Conservation (phyloP, 2,888 invertebrate species). For the Dryococelus australis region DNA sequence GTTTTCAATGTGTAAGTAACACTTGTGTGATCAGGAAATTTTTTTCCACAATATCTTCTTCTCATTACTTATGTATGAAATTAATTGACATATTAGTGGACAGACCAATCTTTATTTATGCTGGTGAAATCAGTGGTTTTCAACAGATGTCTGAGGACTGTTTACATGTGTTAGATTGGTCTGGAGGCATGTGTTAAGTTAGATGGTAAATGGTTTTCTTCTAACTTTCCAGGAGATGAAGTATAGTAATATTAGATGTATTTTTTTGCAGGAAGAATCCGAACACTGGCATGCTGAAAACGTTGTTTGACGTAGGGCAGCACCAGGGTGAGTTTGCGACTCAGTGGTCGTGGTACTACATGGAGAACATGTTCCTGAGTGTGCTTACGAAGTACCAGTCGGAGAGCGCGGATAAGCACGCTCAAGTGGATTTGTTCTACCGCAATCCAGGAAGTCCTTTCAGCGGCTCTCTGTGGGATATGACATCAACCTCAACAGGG, state of each 20-base stretch:
- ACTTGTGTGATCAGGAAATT: too few species aligned
- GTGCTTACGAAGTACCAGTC: conserved; percentile 60
- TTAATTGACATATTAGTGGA: too few species aligned
- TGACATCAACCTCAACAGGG: conserved; percentile 64
- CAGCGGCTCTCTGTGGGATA: conserved; percentile 63
- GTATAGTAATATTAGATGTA: background rate
- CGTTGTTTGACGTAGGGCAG: conserved; percentile 59
- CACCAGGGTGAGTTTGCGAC: conserved; percentile 59
- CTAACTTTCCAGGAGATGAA: too few species aligned
- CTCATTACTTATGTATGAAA: too few species aligned
- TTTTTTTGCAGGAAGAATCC: conserved; percentile 43
- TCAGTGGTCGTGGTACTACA: conserved; percentile 63
- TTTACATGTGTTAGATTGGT: too few species aligned
- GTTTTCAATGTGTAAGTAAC: too few species aligned
- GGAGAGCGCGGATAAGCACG: conserved; percentile 56
- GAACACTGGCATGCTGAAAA: conserved; percentile 53
- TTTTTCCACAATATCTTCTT: too few species aligned
- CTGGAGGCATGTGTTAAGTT: too few species aligned
- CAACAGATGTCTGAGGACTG: too few species aligned
- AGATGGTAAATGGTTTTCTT: too few species aligned
- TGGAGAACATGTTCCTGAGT: conserved; percentile 63
- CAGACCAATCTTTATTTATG: too few species aligned
- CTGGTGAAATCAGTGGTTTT: too few species aligned
- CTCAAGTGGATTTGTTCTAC: conserved; percentile 61
- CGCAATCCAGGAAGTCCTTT: conserved; percentile 63